A percentile compares a stretch with the other conserved stretches of the same genome.
Conservation (phyloP, 2,888 invertebrate species). For the Hypolimnas misippus region DNA sequence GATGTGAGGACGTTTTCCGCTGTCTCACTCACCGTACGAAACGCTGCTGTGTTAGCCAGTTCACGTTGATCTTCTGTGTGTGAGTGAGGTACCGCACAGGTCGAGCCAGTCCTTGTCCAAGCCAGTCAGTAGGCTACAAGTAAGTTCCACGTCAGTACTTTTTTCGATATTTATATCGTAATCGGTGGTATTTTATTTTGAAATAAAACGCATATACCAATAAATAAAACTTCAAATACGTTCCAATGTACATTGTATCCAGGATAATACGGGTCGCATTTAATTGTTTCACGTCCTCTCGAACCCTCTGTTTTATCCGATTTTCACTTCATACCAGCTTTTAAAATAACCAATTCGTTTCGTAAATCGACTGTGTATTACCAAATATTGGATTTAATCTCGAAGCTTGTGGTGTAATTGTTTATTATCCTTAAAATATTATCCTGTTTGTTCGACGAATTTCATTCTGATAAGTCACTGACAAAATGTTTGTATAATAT, state of each 20-base stretch:
- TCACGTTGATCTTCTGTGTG: too few relatives aligned
- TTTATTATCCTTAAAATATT: neutral
- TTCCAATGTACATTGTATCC: neutral
- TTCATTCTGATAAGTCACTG: too few relatives aligned
- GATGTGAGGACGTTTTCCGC: too few relatives aligned
- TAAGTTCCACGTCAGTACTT: too few relatives aligned
- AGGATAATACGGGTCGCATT: neutral
- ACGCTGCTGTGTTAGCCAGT: too few relatives aligned
- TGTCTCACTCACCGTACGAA: too few relatives aligned
- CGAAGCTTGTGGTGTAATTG: neutral
- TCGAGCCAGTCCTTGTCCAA: too few relatives aligned
- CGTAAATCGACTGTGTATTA: conserved; percentile 24
- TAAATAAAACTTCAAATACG: neutral
- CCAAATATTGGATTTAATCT: conserved; percentile 28
- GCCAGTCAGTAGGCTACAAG: too few relatives aligned
- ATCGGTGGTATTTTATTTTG: too few relatives aligned
- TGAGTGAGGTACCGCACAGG: too few relatives aligned
- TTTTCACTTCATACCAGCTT: conserved; percentile 26
- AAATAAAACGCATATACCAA: neutral
- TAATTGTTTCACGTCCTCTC: neutral
- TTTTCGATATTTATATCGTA: too few relatives aligned
- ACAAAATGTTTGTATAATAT: too few relatives aligned
- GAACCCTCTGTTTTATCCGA: conserved; percentile 11
- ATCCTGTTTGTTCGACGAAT: neutral
- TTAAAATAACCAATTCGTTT: conserved; percentile 30